These are phyloP conservation scores for Lycophotia porphyrea DNA, from an alignment of 2,888 invertebrate species.

Conservation along the genomic window DNA sequence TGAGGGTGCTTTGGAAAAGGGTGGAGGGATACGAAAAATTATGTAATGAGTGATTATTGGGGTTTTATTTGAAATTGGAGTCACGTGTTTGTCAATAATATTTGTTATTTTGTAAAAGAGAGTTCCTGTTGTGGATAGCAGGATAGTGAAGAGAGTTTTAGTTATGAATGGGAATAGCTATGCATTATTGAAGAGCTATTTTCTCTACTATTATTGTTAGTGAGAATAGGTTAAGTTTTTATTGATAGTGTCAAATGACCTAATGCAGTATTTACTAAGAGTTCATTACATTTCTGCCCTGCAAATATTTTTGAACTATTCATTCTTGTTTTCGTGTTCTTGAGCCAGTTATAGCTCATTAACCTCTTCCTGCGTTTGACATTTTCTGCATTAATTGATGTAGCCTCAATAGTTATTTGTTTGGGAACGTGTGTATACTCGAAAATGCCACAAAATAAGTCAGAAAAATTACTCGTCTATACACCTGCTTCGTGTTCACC, in stretches of 20 bases:
- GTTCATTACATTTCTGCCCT: not conserved
- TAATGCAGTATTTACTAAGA: no score
- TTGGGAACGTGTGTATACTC: not conserved
- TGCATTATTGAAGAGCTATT: not conserved
- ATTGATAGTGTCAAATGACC: no score
- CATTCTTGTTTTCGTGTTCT: not conserved
- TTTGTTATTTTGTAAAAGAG: not conserved
- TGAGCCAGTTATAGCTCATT: slow-evolving; percentile 1
- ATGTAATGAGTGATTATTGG: slow-evolving; percentile 29
- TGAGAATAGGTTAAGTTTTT: not conserved
- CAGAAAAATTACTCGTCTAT: not conserved
- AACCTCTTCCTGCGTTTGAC: not conserved
- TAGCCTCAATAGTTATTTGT: not conserved
- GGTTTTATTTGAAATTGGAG: slow-evolving; percentile 28
- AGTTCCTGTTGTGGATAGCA: not conserved
- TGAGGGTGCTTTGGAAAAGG: slow-evolving; percentile 58
- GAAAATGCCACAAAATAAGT: not conserved
- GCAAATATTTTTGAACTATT: not conserved
- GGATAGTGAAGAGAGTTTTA: not conserved
- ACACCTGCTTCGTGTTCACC: not conserved
- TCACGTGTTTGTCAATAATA: slow-evolving; percentile 28
- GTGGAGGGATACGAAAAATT: slow-evolving; percentile 28
- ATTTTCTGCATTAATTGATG: not conserved
- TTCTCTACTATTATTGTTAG: not conserved
- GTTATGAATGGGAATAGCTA: not conserved